Percentiles rank a stretch among this genome's conserved stretches.
Conservation (phyloP, 2,113 vertebrate genomes). For the Speoplatyrhinus poulsoni region DNA sequence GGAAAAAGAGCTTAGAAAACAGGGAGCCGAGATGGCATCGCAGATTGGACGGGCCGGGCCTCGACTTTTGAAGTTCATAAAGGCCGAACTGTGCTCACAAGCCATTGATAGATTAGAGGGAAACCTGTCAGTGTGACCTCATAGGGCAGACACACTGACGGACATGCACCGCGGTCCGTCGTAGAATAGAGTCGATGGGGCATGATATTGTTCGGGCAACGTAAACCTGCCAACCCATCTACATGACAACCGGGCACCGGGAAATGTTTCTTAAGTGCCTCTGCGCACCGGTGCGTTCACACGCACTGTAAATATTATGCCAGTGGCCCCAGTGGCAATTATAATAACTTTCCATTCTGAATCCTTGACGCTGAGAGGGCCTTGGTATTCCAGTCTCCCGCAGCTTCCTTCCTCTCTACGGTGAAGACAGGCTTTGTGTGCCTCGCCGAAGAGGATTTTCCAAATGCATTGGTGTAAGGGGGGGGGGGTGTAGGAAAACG, state of each 20-base stretch:
- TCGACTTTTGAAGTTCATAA: constrained; percentile 51
- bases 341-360: constrained; percentile 64
- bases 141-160: constrained; percentile 4
- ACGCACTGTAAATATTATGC: constrained; percentile 54
- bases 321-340: constrained; percentile 33
- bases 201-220: not conserved
- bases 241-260: constrained; percentile 18
- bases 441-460: constrained; percentile 54
- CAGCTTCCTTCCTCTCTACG: constrained; percentile 46
- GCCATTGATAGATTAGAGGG: constrained; percentile 35
- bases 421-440: constrained; percentile 55
- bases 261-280: constrained; percentile 32
- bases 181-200: not conserved
- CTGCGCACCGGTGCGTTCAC: constrained; percentile 26
- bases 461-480: constrained; percentile 23
- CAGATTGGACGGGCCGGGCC: constrained; percentile 47
- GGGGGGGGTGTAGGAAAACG: constrained; percentile 22
- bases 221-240: constrained; percentile 27
- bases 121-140: constrained; percentile 16
- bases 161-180: too few species aligned
- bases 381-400: constrained; percentile 48
- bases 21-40: constrained; percentile 46
- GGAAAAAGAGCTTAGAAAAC: constrained; percentile 45
- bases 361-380: constrained; percentile 29
- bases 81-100: constrained; percentile 47